Percentiles rank a stretch among this genome's conserved stretches.
phyloP scores from a whole-genome alignment of 2,888 invertebrate genomes.

The Reticulitermes lucifugus region DNA sequence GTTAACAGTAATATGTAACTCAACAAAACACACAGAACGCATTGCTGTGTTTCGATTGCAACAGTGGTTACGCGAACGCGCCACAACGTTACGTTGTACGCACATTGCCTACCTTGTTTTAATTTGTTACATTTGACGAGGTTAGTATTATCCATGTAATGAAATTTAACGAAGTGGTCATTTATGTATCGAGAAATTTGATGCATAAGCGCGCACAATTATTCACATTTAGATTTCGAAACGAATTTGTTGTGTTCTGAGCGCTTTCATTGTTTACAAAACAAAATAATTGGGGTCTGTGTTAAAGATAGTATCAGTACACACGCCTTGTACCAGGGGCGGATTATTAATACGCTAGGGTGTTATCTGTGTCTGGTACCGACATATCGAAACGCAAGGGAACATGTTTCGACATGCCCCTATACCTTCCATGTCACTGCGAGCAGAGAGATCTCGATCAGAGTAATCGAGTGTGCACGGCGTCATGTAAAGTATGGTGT shows the following conservation, averaged over 20 bases:
- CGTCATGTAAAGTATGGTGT: neutral
- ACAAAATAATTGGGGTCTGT: conserved; percentile 1
- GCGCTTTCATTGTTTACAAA: neutral
- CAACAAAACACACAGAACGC: too few relatives aligned
- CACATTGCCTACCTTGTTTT: too few relatives aligned
- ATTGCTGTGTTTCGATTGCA: too few relatives aligned
- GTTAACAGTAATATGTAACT: too few relatives aligned
- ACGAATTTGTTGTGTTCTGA: neutral
- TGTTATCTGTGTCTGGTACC: conserved; percentile 6
- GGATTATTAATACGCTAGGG: neutral
- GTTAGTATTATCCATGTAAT: too few relatives aligned
- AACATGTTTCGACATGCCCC: conserved; percentile 5
- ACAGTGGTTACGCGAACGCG: too few relatives aligned
- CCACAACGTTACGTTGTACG: too few relatives aligned
- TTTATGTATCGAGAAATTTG: too few relatives aligned
- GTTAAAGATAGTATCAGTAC: neutral
- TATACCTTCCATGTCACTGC: conserved; percentile 1
- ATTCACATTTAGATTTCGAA: neutral
- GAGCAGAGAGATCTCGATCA: neutral
- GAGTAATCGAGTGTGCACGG: neutral
- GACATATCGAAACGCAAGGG: neutral
- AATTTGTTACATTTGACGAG: too few relatives aligned
- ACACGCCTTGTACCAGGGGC: neutral
- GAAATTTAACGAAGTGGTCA: too few relatives aligned
- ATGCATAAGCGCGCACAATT: too few relatives aligned